Base-by-base conservation (phyloP, 2,888 invertebrate genomes). In the Loripinus fragilis region DNA sequence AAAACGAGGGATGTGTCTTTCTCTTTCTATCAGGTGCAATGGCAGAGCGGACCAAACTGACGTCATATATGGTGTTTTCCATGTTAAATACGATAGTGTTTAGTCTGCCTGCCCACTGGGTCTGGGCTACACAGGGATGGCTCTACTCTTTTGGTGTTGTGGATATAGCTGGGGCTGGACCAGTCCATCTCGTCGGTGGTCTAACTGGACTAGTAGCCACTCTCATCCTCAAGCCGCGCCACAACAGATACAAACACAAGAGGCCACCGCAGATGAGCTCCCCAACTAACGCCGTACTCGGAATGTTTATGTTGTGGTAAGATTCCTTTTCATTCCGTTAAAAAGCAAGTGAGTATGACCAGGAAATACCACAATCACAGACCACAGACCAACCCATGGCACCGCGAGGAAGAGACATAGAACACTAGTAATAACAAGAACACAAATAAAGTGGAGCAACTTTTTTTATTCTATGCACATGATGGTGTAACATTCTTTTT, bases 41-140 rank as follows among this genome's bases (percentile, higher is more conserved):
- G 97, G 98, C 98, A 0, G 98, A 98, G 93, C 76, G 93, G 66
- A 92, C 92, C 8, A 91, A 90, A 74, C 84, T 93, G 25, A 81
- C 81, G 2, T 86, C 92, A 17, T 93, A 93, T 80, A 90, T 91
- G 20, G 82, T 98, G 25, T 98, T 97, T 94, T 98, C 98, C 0
- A 95, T 97, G 71, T 92, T 97, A 28, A 98, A 98, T 91, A 98
- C 98, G 0, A 95, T 96, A 2, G 97, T 98, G 12, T 98, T 98
- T 94, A 97, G 98, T 91, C 95, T 98, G 79, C 98, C 98, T 0
- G 98, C 98, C 0, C 90, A 90, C 71, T 93, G 93, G 93, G 82
- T 91, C 7, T 92, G 92, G 91, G 87, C 88, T 2, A 66, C 92
- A 96, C 97, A 94, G 97, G 98, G 98, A 0, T 98, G 98, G 98